Conservation (phyloP, 2,113 vertebrate genomes). For the Chlorodrepanis virens region DNA sequence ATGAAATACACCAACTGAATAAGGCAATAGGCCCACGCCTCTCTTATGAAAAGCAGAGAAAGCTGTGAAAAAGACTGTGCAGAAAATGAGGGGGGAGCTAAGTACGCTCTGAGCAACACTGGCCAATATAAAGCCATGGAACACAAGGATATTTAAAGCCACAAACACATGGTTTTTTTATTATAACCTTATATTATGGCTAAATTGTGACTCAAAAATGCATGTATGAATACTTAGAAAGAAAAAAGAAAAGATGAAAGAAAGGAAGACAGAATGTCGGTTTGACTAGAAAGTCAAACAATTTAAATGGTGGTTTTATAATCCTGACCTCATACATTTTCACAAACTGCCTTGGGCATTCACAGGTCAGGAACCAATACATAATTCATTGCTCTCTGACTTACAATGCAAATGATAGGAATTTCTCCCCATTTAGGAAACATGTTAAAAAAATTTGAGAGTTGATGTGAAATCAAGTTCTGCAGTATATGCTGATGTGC, state of each 20-base stretch:
- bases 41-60: neutral
- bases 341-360: neutral
- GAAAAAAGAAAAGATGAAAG: neutral
- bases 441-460: neutral
- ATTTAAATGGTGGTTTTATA: neutral
- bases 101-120: neutral
- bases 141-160: neutral
- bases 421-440: neutral
- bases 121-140: neutral
- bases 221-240: neutral
- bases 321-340: neutral
- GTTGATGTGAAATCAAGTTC: neutral
- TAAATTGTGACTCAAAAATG: neutral
- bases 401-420: neutral
- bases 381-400: neutral
- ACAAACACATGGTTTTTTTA: neutral
- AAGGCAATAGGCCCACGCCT: fast-evolving
- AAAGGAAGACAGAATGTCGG: neutral
- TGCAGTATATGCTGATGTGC: neutral
- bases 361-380: neutral
- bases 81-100: neutral
- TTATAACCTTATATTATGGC: neutral
- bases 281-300: neutral
- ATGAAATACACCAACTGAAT: neutral
- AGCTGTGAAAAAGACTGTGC: neutral